Evolutionary conservation across 64 coral and sea anemone species (phyloP), one percentile per base, ranked within the genome.

Genomic region (Trachythela sp.): DNA sequence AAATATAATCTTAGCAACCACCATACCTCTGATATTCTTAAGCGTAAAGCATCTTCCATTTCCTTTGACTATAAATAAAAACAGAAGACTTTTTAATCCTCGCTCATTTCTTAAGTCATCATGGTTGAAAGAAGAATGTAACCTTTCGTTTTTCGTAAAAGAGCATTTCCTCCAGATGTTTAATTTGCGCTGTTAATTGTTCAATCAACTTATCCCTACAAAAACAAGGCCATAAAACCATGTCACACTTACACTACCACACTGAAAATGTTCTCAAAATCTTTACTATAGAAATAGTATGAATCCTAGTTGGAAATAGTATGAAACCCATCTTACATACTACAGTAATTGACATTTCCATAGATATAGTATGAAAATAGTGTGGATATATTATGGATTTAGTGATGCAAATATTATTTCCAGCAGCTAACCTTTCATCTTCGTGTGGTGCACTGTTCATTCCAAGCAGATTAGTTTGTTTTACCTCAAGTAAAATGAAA

Each of bases 161-260:
- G 7, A 64, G 26, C 15, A 64, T 64, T 64, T 64, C 56, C 20
- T 80, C 75, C 8, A 80, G 75, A 20, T 39, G 75, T 80, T 36
- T 80, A 30, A 80, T 39, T 80, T 80, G 30, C 9, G 38, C 31
- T 10, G 31, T 80, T 37, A 80, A 36, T 22, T 80, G 15, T 80
- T 80, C 75, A 80, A 80, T 80, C 75, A 80, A 36, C 31, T 80
- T 80, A 80, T 80, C 75, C 33, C 75, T 80, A 80, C 8, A 4
- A 34, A 80, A 37, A n/a, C n/a, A n/a, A n/a, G n/a, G n/a, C n/a
- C n/a, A n/a, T n/a, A n/a, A n/a, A n/a, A n/a, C n/a, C n/a, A n/a
- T n/a, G n/a, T n/a, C n/a, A n/a, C n/a, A n/a, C n/a, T n/a, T n/a
- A n/a, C n/a, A n/a, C n/a, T n/a, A n/a, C n/a, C n/a, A n/a, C n/a